Evolutionary conservation across 1,140 invertebrate genomes (phyloP).

Genomic region (Drosophila serrata): DNA sequence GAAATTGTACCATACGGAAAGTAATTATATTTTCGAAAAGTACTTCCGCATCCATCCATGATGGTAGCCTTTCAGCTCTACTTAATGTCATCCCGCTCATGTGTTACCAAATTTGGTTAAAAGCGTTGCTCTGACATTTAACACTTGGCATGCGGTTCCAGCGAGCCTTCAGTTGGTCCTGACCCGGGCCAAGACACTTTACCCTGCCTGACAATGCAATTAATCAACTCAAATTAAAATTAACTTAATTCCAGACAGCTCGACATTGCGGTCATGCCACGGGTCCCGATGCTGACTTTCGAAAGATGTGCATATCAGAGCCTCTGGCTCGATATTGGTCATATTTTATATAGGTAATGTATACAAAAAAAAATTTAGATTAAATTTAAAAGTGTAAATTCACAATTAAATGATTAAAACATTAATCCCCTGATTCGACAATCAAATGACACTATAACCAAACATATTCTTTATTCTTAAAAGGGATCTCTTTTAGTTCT

Average conservation of each 20-base stretch:
- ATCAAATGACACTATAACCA: no score
- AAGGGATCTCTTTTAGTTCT: no score
- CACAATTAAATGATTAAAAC: no score
- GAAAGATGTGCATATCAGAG: background rate
- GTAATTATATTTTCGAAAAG: constrained; percentile 24
- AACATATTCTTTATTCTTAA: no score
- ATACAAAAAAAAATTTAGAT: no score
- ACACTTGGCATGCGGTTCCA: constrained; percentile 66
- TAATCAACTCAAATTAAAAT: constrained; percentile 80
- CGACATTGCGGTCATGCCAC: constrained; percentile 53
- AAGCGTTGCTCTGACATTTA: constrained; percentile 62
- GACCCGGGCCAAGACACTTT: constrained; percentile 25
- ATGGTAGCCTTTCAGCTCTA: background rate
- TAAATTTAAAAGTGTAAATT: no score
- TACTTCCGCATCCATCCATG: constrained; percentile 1
- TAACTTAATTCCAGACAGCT: constrained; percentile 68
- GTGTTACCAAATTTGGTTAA: constrained; percentile 61
- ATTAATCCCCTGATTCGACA: no score
- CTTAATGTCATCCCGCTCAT: constrained; percentile 26
- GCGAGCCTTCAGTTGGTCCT: constrained; percentile 5
- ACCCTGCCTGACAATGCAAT: constrained; percentile 71
- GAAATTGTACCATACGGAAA: background rate
- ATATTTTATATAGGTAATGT: background rate
- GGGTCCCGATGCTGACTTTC: background rate
- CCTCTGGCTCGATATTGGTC: background rate